Conservation (phyloP, 2,888 invertebrate species). For the Harmothoe impar region DNA sequence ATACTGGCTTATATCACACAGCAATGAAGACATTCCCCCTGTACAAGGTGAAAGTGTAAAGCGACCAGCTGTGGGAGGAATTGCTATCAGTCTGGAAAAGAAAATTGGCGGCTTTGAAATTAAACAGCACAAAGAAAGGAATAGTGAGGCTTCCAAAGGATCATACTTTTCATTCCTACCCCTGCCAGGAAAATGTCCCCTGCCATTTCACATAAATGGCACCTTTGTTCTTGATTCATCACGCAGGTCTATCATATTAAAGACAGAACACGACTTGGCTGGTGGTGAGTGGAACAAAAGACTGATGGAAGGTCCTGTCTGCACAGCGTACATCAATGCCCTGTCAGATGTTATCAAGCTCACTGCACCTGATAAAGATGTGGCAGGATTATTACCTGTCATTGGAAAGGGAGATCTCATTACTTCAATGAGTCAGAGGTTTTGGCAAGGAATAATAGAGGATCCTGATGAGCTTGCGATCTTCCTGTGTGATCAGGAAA, state of each 20-base stretch:
- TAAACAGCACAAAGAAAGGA: neutral
- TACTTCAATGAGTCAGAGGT: neutral
- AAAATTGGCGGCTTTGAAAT: neutral
- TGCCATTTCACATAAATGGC: constrained; percentile 41
- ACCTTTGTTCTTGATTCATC: neutral
- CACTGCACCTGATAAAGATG: neutral
- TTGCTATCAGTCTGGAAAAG: neutral
- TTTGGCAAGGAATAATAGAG: neutral
- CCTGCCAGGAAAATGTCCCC: neutral
- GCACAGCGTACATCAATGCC: neutral
- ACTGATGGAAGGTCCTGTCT: constrained; percentile 16
- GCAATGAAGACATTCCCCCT: neutral
- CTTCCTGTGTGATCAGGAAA: neutral
- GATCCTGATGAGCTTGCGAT: neutral
- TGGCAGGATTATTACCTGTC: neutral
- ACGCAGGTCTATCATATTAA: neutral
- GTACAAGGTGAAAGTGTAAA: neutral
- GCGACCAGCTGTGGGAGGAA: neutral
- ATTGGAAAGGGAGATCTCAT: neutral
- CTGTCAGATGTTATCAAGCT: neutral
- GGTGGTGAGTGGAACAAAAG: constrained; percentile 23
- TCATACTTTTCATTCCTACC: constrained; percentile 49
- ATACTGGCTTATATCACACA: neutral
- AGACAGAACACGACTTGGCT: neutral
- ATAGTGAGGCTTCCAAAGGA: neutral